Conservation (phyloP, 2,797 vertebrate genomes). For the Naso thynnoides region DNA sequence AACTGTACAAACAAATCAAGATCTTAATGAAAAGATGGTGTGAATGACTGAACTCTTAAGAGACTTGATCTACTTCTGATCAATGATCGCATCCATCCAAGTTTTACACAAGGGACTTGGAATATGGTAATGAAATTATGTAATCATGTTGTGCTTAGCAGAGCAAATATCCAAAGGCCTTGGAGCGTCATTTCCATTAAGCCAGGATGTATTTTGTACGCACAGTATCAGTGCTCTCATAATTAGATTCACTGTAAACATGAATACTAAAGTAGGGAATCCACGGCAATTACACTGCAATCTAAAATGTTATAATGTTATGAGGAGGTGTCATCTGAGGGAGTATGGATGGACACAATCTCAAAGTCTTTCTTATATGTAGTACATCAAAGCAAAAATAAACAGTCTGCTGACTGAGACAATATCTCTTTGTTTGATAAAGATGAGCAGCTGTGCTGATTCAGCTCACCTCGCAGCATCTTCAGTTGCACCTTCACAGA, state of each 20-base stretch:
- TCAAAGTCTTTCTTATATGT: conserved; percentile 6
- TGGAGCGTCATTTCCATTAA: conserved; percentile 63
- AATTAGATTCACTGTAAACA: conserved; percentile 68
- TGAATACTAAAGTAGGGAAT: conserved; percentile 37
- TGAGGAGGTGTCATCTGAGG: neutral
- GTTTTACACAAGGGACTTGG: conserved; percentile 40
- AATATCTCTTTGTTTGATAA: conserved; percentile 39
- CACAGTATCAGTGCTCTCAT: conserved; percentile 30
- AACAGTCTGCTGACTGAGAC: conserved; percentile 11
- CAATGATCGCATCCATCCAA: conserved; percentile 56
- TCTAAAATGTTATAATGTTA: conserved; percentile 11
- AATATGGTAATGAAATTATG: conserved; percentile 78
- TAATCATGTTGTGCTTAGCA: conserved; percentile 74
- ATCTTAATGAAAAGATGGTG: conserved; percentile 47
- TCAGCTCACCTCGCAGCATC: conserved; percentile 53
- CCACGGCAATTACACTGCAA: conserved; percentile 17
- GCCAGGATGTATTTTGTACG: conserved; percentile 51
- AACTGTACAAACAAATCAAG: conserved; percentile 16
- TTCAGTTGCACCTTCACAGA: conserved; percentile 43
- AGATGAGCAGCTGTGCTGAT: conserved; percentile 53
- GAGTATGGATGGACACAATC: neutral
- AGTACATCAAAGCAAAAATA: conserved; percentile 16
- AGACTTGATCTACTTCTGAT: conserved; percentile 69
- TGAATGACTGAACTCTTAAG: conserved; percentile 46
- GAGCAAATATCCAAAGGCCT: conserved; percentile 76